Evolutionary conservation across 2,888 invertebrate genomes (phyloP).

Genomic region (Drosophila melanocephala): DNA sequence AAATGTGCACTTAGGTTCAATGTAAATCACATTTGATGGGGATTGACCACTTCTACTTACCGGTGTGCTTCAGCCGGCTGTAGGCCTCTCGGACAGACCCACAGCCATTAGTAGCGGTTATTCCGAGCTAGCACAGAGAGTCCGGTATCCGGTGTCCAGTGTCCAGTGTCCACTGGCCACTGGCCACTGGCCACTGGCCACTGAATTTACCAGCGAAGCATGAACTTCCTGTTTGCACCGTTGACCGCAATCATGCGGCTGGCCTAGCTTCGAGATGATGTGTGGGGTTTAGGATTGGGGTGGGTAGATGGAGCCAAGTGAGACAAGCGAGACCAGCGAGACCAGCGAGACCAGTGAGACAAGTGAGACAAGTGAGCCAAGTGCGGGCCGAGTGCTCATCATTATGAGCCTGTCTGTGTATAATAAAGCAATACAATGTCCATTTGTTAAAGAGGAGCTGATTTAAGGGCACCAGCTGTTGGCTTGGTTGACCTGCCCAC

Average conservation of each 20-base stretch:
- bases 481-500: conserved; percentile 11
- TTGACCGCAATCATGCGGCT: conserved; percentile 34
- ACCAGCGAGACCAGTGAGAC: background rate
- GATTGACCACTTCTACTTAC: conserved; percentile 39
- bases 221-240: conserved; percentile 32
- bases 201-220: conserved; percentile 13
- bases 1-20: conserved; percentile 29
- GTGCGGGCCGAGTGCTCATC: conserved; percentile 17
- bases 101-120: conserved; percentile 45
- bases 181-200: background rate
- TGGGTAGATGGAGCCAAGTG: background rate
- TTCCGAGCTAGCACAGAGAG: conserved; percentile 2
- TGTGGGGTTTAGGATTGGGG: background rate
- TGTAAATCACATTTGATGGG: conserved; percentile 33
- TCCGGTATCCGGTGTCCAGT: background rate
- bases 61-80: background rate
- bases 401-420: conserved; percentile 31
- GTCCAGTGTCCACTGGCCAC: background rate
- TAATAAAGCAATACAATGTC: conserved; percentile 48
- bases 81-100: background rate
- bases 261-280: conserved; percentile 1
- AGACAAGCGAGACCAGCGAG: background rate
- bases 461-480: conserved; percentile 11
- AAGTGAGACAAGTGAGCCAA: background rate
- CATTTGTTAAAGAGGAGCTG: conserved; percentile 14